A percentile compares a stretch with the other conserved stretches of the same genome.
Conservation (phyloP, 2,113 vertebrate genomes). For the Eptatretus burgeri region DNA sequence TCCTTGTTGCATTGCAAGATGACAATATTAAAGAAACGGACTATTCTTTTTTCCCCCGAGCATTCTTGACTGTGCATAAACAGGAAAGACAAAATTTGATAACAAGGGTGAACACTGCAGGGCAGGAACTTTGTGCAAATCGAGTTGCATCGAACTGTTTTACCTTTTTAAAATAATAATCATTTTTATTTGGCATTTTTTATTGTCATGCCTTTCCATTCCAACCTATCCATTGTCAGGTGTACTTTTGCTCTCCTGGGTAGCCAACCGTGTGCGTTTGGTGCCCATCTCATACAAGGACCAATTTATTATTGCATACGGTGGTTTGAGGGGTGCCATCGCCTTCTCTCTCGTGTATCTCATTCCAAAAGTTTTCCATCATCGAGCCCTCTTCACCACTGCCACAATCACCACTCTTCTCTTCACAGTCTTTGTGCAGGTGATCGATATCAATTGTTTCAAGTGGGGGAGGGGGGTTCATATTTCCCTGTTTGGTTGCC, state of each 20-base stretch:
- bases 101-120: no score
- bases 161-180: no score
- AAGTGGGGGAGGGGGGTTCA: neutral
- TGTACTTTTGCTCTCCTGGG: conserved; percentile 50
- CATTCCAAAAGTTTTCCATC: conserved; percentile 24
- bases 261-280: conserved; percentile 92
- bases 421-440: conserved; percentile 97
- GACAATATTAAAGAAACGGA: no score
- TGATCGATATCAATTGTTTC: conserved; percentile 11
- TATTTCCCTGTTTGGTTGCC: neutral
- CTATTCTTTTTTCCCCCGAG: no score
- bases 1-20: no score
- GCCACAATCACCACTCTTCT: conserved; percentile 95
- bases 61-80: no score
- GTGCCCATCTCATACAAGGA: conserved; percentile 85
- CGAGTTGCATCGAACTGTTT: no score
- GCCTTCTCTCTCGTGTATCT: conserved; percentile 81
- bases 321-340: conserved; percentile 75
- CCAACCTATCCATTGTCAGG: conserved; percentile 18
- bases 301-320: conserved; percentile 89
- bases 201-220: no score
- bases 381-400: conserved; percentile 62
- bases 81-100: no score
- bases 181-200: no score
- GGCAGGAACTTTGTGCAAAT: no score